Percentiles rank a stretch among this genome's conserved stretches.
Conservation (phyloP, 2,113 vertebrate genomes). For the Nothocercus julius region DNA sequence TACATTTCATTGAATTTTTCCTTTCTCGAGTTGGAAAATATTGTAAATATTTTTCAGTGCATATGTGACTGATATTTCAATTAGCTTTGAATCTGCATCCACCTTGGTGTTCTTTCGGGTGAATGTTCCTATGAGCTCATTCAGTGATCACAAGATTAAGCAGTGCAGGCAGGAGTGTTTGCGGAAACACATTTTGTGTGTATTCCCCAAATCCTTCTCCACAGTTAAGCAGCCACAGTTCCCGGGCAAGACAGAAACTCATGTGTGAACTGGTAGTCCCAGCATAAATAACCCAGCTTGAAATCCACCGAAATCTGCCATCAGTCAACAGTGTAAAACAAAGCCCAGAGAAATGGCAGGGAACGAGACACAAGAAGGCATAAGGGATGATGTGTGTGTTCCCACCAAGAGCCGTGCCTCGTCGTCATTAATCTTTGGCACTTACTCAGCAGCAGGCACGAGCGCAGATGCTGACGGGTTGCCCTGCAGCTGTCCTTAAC, state of each 20-base stretch:
- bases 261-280: background rate
- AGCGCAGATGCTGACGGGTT: background rate
- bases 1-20: background rate
- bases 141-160: background rate
- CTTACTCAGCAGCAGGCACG: background rate
- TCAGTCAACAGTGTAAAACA: background rate
- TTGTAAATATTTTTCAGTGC: slow-evolving; percentile 19
- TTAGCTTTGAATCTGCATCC: slow-evolving; percentile 10
- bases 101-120: slow-evolving; percentile 11
- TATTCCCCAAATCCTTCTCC: background rate
- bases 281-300: background rate
- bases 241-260: background rate
- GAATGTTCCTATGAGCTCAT: background rate
- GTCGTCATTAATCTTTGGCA: background rate
- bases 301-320: background rate
- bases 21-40: background rate
- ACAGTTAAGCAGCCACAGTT: background rate
- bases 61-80: slow-evolving; percentile 14
- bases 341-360: background rate
- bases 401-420: background rate
- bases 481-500: too few relatives aligned
- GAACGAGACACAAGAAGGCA: background rate
- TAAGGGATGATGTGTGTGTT: background rate
- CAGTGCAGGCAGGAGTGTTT: background rate
- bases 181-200: background rate